Evolutionary conservation across 2,113 vertebrate species (phyloP).

Genomic region (Trogon melanurus): DNA sequence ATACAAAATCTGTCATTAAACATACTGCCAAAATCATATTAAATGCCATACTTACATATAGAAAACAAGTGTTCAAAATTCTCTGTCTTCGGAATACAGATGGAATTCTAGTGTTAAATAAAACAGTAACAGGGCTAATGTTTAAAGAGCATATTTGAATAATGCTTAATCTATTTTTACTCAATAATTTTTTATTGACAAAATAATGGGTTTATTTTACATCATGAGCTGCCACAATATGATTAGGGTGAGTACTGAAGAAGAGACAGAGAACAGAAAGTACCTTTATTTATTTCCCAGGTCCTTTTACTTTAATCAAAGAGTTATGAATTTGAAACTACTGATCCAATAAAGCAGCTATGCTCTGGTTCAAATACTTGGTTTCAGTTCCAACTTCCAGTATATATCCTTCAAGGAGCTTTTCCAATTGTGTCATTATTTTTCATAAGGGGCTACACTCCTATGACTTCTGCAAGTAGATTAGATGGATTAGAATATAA

Average conservation of each 20-base stretch:
- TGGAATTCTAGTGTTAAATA: slow-evolving; percentile 18
- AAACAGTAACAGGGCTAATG: slow-evolving; percentile 18
- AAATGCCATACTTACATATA: slow-evolving; percentile 50
- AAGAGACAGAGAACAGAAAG: not conserved
- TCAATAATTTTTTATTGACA: slow-evolving; percentile 30
- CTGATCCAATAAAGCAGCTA: not conserved
- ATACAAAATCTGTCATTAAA: slow-evolving; percentile 64
- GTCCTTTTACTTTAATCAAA: slow-evolving; percentile 10
- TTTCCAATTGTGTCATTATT: not conserved
- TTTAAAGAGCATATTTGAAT: slow-evolving; percentile 26
- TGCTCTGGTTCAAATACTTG: not conserved
- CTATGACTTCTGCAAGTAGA: not conserved
- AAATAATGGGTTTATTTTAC: slow-evolving; percentile 17
- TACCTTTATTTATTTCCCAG: not conserved
- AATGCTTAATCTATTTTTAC: slow-evolving; percentile 37
- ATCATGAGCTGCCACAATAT: not conserved
- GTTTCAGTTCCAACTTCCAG: not conserved
- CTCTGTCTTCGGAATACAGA: not conserved
- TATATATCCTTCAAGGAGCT: not conserved
- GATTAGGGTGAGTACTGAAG: not conserved
- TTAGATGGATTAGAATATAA: not conserved
- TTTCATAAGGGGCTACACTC: not conserved
- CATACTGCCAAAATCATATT: slow-evolving; percentile 62
- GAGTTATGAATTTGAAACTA: not conserved
- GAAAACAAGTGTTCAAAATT: slow-evolving; percentile 37